A percentile compares a stretch with the other conserved stretches of the same genome.
Evolutionary conservation across 2,888 invertebrate genomes (phyloP).

Genomic region (Drosophila silvestris): DNA sequence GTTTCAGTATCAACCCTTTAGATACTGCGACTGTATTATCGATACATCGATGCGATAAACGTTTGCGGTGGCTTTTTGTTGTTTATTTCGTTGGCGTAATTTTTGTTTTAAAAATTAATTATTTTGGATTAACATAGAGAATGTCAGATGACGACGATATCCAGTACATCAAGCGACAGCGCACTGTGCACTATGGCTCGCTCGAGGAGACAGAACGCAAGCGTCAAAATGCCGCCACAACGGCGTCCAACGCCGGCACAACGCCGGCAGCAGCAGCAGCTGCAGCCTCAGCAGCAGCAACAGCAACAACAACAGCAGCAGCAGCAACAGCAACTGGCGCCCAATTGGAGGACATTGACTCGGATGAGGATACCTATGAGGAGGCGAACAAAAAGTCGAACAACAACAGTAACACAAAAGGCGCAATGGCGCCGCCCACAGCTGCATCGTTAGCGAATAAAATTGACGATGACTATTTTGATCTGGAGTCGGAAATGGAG

Average conservation of each 20-base stretch:
- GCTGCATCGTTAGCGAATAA: conserved; percentile 77
- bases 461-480: conserved; percentile 85
- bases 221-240: conserved; percentile 85
- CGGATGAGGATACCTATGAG: conserved; percentile 87
- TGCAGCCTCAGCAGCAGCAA: conserved; percentile 27
- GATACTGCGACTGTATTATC: conserved; percentile 8
- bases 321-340: conserved; percentile 33
- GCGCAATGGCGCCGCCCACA: conserved; percentile 65
- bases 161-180: conserved; percentile 90
- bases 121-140: conserved; percentile 45
- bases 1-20: conserved; percentile 9
- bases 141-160: conserved; percentile 94
- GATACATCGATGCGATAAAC: conserved; percentile 60
- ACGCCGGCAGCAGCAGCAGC: conserved; percentile 42
- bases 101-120: conserved; percentile 79
- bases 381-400: conserved; percentile 86
- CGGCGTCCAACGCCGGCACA: conserved; percentile 48
- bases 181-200: conserved; percentile 95
- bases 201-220: conserved; percentile 93
- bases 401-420: conserved; percentile 82
- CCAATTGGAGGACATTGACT: conserved; percentile 87
- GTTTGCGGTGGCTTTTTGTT: conserved; percentile 74
- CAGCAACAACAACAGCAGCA: conserved; percentile 28
- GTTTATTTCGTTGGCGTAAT: conserved; percentile 75
- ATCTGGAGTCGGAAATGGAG: conserved; percentile 86